Percentiles rank a stretch among this genome's conserved stretches.
These are phyloP conservation scores for Ascidia mentula DNA, from an alignment of 23 tunicate genomes.

Conservation along the genomic window DNA sequence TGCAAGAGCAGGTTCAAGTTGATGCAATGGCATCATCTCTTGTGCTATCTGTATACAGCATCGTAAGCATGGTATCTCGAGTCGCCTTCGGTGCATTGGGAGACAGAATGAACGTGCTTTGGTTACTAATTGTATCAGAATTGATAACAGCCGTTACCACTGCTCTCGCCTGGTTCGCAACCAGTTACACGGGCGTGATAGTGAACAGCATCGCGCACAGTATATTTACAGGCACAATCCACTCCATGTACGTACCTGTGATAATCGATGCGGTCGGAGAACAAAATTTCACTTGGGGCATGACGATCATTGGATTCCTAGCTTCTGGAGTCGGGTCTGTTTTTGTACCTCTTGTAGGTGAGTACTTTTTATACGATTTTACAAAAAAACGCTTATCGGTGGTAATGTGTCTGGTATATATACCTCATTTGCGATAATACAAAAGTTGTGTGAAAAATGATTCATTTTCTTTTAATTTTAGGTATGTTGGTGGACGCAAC, in stretches of 20 bases:
- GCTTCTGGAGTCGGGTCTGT: conserved; percentile 13
- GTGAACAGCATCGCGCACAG: neutral
- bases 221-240: neutral
- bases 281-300: conserved; percentile 19
- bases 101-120: conserved; percentile 10
- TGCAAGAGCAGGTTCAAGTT: neutral
- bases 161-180: neutral
- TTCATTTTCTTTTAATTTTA: neutral
- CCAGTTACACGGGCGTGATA: neutral
- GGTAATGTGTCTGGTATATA: too few species aligned
- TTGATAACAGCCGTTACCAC: neutral
- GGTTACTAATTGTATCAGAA: conserved; percentile 14
- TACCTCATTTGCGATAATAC: too few species aligned
- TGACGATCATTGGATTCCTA: conserved; percentile 20
- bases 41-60: conserved; percentile 19
- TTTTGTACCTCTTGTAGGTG: conserved; percentile 15
- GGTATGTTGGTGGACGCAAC: conserved; percentile 6
- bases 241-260: conserved; percentile 15
- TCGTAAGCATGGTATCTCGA: conserved; percentile 16
- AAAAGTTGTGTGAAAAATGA: too few species aligned
- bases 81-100: conserved; percentile 20
- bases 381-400: too few species aligned
- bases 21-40: conserved; percentile 14
- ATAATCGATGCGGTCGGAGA: conserved; percentile 14
- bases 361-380: neutral